Base-by-base conservation (phyloP, 1,140 invertebrate species). In the Zaprionus camerounensis region DNA sequence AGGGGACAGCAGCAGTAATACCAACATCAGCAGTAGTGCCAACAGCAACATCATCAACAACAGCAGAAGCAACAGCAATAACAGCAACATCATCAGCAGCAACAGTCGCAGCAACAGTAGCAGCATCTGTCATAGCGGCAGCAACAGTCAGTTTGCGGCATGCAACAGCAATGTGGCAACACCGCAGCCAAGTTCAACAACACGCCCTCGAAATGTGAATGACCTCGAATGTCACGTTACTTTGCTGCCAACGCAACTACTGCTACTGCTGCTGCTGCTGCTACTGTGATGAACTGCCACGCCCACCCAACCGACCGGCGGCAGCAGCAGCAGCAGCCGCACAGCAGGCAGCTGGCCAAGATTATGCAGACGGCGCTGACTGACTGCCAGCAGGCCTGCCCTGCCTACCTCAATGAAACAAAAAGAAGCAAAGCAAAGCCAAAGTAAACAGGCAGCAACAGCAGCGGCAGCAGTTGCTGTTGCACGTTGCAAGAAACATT, bases 171-270 rank as follows among this genome's bases (percentile, higher is more conserved):
- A 51, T 62, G 68, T 58, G 55, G 68, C 68, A 62, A 62, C 68
- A 51, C 17, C 49, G 69, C 61, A 64, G 34, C 53, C 88, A 91
- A 91, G 88, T 91, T 91, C 88, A 91, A 91, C 88, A 91, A 91
- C 88, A 91, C 81, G 88, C 83, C 87, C 87, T 91, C 88, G 81
- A 88, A 88, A 91, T 91, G 88, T 91, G 88, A 91, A 91, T 71
- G 88, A 91, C 88, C 88, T 76, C 88, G 64, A 91, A 91, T 91
- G 88, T 91, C 88, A 91, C 83, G 81, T 84, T 87, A 81, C 80
- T 58, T 49, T 51, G 82, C 80, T 56, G 51, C 76, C 69, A 66
- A 68, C 69, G 55, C 49, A 65, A 36, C 38, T 55, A 56, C 44
- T 31, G 31, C 41, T n/a, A n/a, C n/a, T 68, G 41, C 38, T 55